phyloP scores from a whole-genome alignment of 2,113 vertebrate genomes.

The Phylloscopus whistleri region DNA sequence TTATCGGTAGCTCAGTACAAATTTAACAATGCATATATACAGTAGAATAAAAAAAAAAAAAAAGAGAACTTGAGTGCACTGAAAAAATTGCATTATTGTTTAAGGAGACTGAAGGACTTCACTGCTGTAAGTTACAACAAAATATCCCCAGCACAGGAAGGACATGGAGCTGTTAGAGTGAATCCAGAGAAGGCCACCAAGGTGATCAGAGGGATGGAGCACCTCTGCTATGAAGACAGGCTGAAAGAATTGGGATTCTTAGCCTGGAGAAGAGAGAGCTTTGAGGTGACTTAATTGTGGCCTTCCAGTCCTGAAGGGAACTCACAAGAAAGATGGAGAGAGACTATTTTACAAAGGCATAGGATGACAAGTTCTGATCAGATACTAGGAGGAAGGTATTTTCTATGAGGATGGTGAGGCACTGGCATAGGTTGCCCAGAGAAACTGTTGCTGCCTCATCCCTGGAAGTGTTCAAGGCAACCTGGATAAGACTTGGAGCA shows the following conservation, averaged over 20 bases:
- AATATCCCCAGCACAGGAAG: not conserved
- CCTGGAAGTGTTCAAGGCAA: not conserved
- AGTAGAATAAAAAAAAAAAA: not conserved
- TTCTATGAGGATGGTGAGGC: not conserved
- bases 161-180: not conserved
- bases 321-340: not conserved
- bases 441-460: not conserved
- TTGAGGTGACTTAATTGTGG: not conserved
- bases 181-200: not conserved
- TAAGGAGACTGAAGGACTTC: not conserved
- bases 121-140: not conserved
- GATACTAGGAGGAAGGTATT: not conserved
- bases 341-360: accelerated
- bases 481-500: not conserved
- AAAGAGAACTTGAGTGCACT: not conserved
- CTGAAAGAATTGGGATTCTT: not conserved
- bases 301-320: not conserved
- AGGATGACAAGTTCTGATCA: not conserved
- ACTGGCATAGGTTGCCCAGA: not conserved
- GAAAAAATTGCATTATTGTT: not conserved
- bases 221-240: not conserved
- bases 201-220: not conserved
- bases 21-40: not conserved
- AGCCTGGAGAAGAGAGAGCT: not conserved
- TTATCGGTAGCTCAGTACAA: not conserved